These are phyloP conservation scores for Pseudochirops cupreus DNA, from an alignment of 2,797 vertebrate genomes.

Conservation along the genomic window DNA sequence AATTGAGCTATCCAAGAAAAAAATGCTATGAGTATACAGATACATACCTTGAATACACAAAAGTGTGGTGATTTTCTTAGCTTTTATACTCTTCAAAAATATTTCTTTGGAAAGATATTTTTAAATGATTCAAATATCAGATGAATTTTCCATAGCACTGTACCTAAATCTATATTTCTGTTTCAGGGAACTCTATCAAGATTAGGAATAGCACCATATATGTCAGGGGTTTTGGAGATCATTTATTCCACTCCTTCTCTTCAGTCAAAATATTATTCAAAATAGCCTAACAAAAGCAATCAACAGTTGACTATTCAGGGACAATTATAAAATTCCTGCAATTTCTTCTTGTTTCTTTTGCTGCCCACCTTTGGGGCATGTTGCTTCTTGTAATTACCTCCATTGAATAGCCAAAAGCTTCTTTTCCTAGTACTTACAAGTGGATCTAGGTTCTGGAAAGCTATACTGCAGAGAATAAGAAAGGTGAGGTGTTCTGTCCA, in stretches of 20 bases:
- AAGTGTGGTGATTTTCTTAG: conserved; percentile 3
- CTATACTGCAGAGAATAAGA: neutral
- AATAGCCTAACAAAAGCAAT: neutral
- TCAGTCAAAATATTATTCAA: conserved; percentile 8
- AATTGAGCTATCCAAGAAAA: conserved; percentile 57
- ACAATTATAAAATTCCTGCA: neutral
- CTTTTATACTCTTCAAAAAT: conserved; percentile 2
- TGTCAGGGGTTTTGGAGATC: neutral
- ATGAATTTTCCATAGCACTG: neutral
- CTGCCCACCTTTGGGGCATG: neutral
- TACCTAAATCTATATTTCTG: neutral
- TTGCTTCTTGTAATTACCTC: neutral
- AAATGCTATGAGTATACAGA: conserved; percentile 19
- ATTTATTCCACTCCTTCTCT: neutral
- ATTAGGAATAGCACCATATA: neutral
- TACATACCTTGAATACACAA: conserved; percentile 6
- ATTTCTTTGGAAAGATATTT: conserved; percentile 40
- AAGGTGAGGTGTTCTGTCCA: neutral
- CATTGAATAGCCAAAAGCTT: neutral
- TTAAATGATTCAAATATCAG: neutral
- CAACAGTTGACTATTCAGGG: neutral
- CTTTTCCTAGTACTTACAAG: neutral
- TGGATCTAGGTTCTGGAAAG: neutral
- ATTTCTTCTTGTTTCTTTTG: neutral
- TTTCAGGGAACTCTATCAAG: neutral